Base-by-base conservation (phyloP, 2,888 invertebrate species). In the Colletes collaris region DNA sequence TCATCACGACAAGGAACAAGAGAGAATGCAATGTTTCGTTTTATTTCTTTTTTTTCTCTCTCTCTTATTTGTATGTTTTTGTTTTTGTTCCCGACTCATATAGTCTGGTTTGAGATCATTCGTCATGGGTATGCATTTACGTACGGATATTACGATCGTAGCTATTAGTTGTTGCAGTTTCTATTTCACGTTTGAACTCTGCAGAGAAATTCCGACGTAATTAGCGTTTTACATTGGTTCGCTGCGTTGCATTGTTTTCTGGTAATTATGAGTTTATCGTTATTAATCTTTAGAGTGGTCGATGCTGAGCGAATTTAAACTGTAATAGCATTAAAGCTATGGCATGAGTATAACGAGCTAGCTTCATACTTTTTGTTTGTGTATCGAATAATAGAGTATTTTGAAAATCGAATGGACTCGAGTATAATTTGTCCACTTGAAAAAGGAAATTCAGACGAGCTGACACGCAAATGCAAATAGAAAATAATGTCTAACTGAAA, bases 1-100 rank as follows among this genome's bases (percentile, higher is more conserved):
- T 68, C 68, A 76, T 81, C 46, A 19, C 64, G 59, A 58, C 71
- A 74, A 78, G 76, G 77, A 82, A 74, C 63, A 83, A 79, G 66
- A 79, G 78, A 85, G 64, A 80, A 74, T 74, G 74, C 71, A 60
- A 16, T 67, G 19, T 59, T 53, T 59, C 11, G 2, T 2, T 8
- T 16, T 4, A 19, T 7, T 35, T 8, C 11, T 46, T 37, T 52
- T 52, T 0, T 3, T 65, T 60, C 16, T n/a, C 6, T 49, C 49
- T 65, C 6, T 49, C 49, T 65, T 27, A n/a, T 59, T 27, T 13
- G n/a, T 67, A 4, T 6, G 4, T 7, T 50, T 10, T 27, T 19
- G 6, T 44, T 46, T 49, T 27, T 49, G 6, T 50, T 58, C 2
- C 46, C 10, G 5, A 19, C n/a, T 56, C 44, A 55, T 60, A 16